A percentile compares a stretch with the other conserved stretches of the same genome.
Conservation (phyloP, 2,888 invertebrate genomes). For the Hirtodrosophila histrioides region DNA sequence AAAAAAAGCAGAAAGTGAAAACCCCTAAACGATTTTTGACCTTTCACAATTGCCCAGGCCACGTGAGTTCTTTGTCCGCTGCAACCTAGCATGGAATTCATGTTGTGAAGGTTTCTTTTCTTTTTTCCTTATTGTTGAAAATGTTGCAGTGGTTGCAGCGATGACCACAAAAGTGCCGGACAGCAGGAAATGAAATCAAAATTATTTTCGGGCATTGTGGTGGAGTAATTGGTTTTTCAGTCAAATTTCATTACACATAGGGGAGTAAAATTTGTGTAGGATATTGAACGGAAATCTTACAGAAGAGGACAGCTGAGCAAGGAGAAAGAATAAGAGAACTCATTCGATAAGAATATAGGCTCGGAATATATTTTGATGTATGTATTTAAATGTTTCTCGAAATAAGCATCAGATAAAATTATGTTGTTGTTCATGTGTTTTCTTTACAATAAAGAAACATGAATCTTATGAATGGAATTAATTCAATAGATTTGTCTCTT, state of each 20-base stretch:
- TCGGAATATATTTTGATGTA: too few relatives aligned
- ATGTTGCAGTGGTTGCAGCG: constrained; percentile 55
- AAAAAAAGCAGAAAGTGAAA: constrained; percentile 61
- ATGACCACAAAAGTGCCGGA: constrained; percentile 67
- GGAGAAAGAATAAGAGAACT: neutral
- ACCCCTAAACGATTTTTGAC: constrained; percentile 63
- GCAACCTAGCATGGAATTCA: constrained; percentile 37
- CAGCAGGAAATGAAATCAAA: constrained; percentile 68
- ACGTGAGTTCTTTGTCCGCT: constrained; percentile 58
- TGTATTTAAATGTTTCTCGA: too few relatives aligned
- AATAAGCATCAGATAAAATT: too few relatives aligned
- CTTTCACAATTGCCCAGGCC: constrained; percentile 67
- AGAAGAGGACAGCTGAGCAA: neutral
- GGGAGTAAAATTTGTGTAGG: constrained; percentile 9
- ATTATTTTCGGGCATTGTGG: constrained; percentile 75
- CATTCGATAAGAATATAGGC: neutral
- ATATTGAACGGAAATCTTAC: constrained; percentile 36
- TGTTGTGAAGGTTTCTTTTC: constrained; percentile 30
- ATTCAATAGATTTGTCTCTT: too few relatives aligned
- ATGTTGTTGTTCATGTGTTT: too few relatives aligned
- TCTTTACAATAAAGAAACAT: too few relatives aligned
- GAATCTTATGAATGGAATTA: too few relatives aligned
- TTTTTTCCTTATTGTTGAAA: constrained; percentile 32
- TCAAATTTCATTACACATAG: constrained; percentile 54
- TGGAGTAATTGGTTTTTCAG: constrained; percentile 72